Evolutionary conservation across 2,797 vertebrate species (phyloP).

Genomic region (Rhinatrema bivittatum): DNA sequence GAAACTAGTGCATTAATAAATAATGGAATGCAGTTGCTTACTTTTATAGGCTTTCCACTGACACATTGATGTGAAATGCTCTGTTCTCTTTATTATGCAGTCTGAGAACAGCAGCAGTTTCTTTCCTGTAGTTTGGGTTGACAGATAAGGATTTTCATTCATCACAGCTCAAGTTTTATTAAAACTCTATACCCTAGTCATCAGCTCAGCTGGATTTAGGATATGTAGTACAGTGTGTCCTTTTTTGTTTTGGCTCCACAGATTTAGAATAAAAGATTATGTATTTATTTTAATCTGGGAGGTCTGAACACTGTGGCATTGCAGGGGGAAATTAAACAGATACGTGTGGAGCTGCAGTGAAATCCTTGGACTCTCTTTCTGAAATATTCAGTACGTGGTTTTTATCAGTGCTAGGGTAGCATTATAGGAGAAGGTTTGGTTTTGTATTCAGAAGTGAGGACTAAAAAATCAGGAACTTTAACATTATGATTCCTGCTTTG

Average conservation of each 20-base stretch:
- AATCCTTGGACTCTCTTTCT: too few relatives aligned
- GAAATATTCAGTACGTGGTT: too few relatives aligned
- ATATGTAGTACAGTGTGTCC: too few relatives aligned
- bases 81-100: slow-evolving; percentile 11
- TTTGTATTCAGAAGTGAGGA: too few relatives aligned
- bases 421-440: too few relatives aligned
- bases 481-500: too few relatives aligned
- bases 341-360: too few relatives aligned
- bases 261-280: background rate
- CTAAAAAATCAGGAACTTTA: too few relatives aligned
- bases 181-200: background rate
- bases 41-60: slow-evolving; percentile 7
- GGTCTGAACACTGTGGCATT: background rate
- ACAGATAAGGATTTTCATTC: slow-evolving; percentile 5
- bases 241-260: background rate
- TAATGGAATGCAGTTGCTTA: background rate
- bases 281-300: slow-evolving; percentile 1
- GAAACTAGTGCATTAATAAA: slow-evolving; percentile 10
- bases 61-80: background rate
- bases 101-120: background rate
- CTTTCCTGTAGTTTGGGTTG: too few relatives aligned
- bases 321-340: background rate
- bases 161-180: slow-evolving; percentile 3
- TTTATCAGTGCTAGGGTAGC: too few relatives aligned
- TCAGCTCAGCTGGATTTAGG: background rate